Evolutionary conservation across 2,888 invertebrate species (phyloP).

Genomic region (Tryphoninae sp.): DNA sequence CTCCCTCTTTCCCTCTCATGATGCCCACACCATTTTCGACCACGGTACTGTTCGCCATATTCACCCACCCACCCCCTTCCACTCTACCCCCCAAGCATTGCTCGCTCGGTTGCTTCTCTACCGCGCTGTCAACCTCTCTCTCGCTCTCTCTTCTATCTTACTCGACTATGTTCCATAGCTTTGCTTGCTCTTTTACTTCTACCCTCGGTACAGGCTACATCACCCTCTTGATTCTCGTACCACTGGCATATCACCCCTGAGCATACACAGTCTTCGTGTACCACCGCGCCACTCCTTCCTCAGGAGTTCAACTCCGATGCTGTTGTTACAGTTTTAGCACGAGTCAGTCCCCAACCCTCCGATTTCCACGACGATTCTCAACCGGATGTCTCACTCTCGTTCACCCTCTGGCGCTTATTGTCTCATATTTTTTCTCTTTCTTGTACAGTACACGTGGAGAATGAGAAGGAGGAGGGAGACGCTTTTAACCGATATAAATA

Average conservation of each 20-base stretch:
- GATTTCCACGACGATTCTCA: conserved; percentile 20
- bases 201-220: background rate
- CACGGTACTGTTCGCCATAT: conserved; percentile 7
- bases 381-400: background rate
- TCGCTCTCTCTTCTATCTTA: conserved; percentile 21
- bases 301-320: background rate
- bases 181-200: conserved; percentile 38
- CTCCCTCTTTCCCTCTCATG: background rate
- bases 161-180: background rate
- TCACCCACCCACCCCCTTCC: conserved; percentile 4
- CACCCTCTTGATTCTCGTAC: background rate
- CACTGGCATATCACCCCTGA: background rate
- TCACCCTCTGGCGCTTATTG: background rate
- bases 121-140: conserved; percentile 17
- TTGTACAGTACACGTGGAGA: background rate
- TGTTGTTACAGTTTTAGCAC: conserved; percentile 26
- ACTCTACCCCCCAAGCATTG: conserved; percentile 20
- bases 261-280: background rate
- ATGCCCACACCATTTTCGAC: conserved; percentile 44
- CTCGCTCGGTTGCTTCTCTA: conserved; percentile 31
- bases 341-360: background rate
- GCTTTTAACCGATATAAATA: background rate
- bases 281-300: background rate
- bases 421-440: background rate
- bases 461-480: background rate